Evolutionary conservation across 2,888 invertebrate species (phyloP), one percentile per base, ranked within the genome.

Genomic region (Nomada fucata): DNA sequence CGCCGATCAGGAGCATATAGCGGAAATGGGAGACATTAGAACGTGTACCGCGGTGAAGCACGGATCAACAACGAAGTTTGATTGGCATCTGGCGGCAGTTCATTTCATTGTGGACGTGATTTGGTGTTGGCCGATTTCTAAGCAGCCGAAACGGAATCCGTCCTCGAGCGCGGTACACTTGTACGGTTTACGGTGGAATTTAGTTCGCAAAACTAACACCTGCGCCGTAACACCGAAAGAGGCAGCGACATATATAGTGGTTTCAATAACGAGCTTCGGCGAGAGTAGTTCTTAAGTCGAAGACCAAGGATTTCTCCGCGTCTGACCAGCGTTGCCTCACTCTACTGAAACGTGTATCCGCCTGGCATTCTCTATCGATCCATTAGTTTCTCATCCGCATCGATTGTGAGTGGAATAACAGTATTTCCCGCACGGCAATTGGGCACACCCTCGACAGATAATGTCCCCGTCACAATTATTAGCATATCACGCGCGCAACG

Each of bases 11-110:
- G 77, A 67, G 76, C 78, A 71, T 73, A 70, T 36, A 63, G 10
- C 61, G 79, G 79, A 82, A 81, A 67, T 87, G 67, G 52, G 29
- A 65, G 80, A 82, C 85, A 83, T 83, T 85, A 80, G 70, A 72
- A 77, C 69, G 73, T 72, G 61, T 42, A 74, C 57, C 76, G 60
- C 15, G 23, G n/a, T n/a, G 4, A 1, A 71, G 42, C 65, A 73
- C 72, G 70, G 65, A 75, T 74, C 75, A 70, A 75, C 77, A 80
- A 79, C 82, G 82, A 81, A 78, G 83, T 79, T 84, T 83, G 80
- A 83, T 86, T 80, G 85, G 76, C 76, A 67, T 76, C 68, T 77
- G 77, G 70, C 76, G 74, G 57, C 53, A 65, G 65, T 64, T 72
- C 77, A 59, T 76, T 78, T 82, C 68, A 59, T 78, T 72, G 77